phyloP scores from a whole-genome alignment of 2,113 vertebrate genomes.

The Psilopsiagon aurifrons region DNA sequence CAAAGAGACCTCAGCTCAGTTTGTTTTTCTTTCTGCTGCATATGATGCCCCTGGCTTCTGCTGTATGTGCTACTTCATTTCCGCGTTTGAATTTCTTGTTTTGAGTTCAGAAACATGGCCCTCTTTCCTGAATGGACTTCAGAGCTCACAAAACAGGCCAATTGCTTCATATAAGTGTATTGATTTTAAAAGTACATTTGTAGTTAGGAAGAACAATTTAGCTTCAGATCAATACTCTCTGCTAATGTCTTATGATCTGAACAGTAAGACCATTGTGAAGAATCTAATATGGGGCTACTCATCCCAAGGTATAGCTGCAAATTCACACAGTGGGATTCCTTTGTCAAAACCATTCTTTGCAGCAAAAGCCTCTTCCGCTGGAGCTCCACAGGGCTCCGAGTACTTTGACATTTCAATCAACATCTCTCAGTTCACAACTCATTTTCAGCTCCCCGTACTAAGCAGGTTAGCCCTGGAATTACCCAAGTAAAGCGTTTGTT shows the following conservation, averaged over 20 bases:
- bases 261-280: neutral
- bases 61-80: neutral
- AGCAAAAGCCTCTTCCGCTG: neutral
- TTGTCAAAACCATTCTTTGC: slow-evolving; percentile 13
- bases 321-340: slow-evolving; percentile 24
- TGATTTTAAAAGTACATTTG: neutral
- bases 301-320: neutral
- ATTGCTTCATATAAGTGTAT: neutral
- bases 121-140: neutral
- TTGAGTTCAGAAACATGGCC: neutral
- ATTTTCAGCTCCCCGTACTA: neutral
- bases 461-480: neutral
- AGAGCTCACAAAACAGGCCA: neutral
- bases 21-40: slow-evolving; percentile 4
- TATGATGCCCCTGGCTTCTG: neutral
- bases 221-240: neutral
- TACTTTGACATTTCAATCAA: slow-evolving; percentile 58
- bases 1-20: neutral
- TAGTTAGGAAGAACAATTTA: neutral
- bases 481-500: fast-evolving
- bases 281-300: neutral
- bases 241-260: neutral
- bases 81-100: neutral
- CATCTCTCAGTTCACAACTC: neutral
- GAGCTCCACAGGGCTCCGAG: slow-evolving; percentile 1